A percentile compares a stretch with the other conserved stretches of the same genome.
These are phyloP conservation scores for Timema podura DNA, from an alignment of 2,888 invertebrate species.

Conservation along the genomic window DNA sequence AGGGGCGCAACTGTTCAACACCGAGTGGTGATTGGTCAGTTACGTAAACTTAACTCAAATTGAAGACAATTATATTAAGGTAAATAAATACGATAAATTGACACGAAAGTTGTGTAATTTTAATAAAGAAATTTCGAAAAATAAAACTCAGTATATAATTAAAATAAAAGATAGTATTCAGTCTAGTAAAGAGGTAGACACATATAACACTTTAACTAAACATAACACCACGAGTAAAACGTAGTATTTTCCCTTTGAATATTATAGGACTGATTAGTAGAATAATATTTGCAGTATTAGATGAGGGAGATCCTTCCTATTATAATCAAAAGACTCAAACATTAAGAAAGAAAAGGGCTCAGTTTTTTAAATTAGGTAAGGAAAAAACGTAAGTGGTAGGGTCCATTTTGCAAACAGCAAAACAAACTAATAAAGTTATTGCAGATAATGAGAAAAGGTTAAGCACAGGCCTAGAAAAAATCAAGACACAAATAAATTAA, in stretches of 20 bases:
- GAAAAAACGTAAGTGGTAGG: neutral
- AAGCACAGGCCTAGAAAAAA: neutral
- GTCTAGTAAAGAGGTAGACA: neutral
- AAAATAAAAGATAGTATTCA: neutral
- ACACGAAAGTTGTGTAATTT: neutral
- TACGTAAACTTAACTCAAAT: neutral
- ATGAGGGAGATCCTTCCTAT: neutral
- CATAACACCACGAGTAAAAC: neutral
- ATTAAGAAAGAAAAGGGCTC: neutral
- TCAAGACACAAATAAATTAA: neutral
- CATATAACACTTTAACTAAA: neutral
- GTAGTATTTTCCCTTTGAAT: slow-evolving; percentile 3
- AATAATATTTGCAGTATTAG: neutral
- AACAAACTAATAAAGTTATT: neutral
- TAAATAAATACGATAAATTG: neutral
- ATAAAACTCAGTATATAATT: neutral
- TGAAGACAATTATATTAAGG: neutral
- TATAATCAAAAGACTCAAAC: neutral
- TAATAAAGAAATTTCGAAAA: neutral
- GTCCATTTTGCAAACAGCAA: neutral
- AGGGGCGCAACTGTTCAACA: neutral
- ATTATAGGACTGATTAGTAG: neutral
- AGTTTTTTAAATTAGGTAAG: neutral
- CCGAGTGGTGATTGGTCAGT: neutral
- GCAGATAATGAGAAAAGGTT: neutral